Conservation (phyloP, 1,140 invertebrate species). For the Mizuhopecten yessoensis region DNA sequence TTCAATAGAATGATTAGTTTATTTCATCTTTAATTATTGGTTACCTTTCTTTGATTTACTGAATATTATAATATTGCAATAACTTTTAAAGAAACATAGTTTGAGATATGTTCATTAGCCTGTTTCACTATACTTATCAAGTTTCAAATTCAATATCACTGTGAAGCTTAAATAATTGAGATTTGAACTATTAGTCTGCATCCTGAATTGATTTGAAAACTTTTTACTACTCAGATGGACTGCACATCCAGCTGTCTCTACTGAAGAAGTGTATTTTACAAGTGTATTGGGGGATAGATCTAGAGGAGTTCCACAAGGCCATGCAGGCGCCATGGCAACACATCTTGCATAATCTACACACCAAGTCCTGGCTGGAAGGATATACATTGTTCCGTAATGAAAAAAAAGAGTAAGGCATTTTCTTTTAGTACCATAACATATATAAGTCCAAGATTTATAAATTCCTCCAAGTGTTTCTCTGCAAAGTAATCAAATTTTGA, state of each 20-base stretch:
- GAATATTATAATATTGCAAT: too few species aligned
- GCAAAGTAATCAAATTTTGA: too few species aligned
- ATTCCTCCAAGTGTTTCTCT: too few species aligned
- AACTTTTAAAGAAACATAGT: too few species aligned
- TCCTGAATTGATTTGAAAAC: neutral
- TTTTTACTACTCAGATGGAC: neutral
- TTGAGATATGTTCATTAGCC: too few species aligned
- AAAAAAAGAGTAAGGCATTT: conserved; percentile 27
- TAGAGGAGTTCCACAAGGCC: conserved; percentile 51
- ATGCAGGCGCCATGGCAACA: conserved; percentile 48
- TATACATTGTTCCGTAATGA: conserved; percentile 6
- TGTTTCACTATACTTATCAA: too few species aligned
- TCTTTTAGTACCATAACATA: neutral
- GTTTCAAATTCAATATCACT: too few species aligned
- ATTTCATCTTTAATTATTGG: too few species aligned
- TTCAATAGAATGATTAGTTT: too few species aligned
- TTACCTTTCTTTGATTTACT: too few species aligned
- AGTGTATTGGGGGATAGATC: conserved; percentile 48
- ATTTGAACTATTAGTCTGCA: neutral
- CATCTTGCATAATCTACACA: neutral
- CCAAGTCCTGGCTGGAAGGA: conserved; percentile 4
- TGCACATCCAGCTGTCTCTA: conserved; percentile 38
- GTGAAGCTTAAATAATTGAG: too few species aligned
- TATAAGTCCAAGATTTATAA: too few species aligned
- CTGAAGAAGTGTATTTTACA: conserved; percentile 43